Evolutionary conservation across 2,797 vertebrate species (phyloP).

Genomic region (Eospalax fontanierii): DNA sequence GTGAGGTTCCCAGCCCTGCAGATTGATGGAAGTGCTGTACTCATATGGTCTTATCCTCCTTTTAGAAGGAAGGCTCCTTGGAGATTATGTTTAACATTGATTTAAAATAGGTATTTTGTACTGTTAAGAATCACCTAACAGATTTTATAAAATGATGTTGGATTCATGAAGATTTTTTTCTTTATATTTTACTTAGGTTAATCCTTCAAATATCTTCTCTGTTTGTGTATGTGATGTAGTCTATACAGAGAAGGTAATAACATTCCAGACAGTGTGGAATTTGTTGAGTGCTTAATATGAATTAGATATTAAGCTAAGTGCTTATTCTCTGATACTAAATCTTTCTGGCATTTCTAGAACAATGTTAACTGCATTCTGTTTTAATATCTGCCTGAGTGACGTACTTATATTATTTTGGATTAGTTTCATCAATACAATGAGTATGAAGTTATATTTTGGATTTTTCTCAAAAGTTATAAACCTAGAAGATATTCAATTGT

Average conservation of each 20-base stretch:
- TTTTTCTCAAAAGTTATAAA: conserved; percentile 47
- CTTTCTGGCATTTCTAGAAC: conserved; percentile 21
- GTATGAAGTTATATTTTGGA: not conserved
- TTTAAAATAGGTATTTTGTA: conserved; percentile 43
- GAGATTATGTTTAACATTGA: not conserved
- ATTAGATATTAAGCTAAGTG: not conserved
- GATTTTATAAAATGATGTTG: not conserved
- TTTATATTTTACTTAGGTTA: conserved; percentile 3
- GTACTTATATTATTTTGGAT: conserved; percentile 26
- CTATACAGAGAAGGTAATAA: not conserved
- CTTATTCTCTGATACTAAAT: conserved; percentile 53
- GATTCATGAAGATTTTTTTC: not conserved
- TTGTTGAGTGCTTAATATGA: conserved; percentile 17
- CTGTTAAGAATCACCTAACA: not conserved
- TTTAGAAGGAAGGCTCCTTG: not conserved
- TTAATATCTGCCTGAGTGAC: conserved; percentile 32
- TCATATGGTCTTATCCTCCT: not conserved
- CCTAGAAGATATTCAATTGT: not conserved
- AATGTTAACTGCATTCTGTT: conserved; percentile 47
- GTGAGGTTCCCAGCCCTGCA: too few relatives aligned
- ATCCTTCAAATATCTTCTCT: not conserved
- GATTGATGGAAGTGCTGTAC: not conserved
- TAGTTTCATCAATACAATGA: conserved; percentile 36
- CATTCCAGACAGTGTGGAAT: not conserved
- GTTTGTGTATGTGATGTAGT: not conserved